Percentiles rank a stretch among this genome's conserved stretches.
Evolutionary conservation across 1,140 invertebrate genomes (phyloP).

Genomic region (Brachionus asplanchnoidis): DNA sequence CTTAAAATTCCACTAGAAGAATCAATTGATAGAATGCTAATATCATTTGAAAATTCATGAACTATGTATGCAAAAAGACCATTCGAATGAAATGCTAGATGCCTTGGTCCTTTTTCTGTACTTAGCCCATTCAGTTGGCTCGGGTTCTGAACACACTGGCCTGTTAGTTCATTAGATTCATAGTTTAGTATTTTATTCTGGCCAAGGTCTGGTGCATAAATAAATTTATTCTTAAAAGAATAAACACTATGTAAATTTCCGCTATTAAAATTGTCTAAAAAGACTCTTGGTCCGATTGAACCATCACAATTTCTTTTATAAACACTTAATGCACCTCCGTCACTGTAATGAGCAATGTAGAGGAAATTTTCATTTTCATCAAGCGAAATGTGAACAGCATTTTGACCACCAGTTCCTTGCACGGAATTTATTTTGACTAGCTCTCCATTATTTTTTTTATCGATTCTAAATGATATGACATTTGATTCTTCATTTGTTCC

Average conservation of each 20-base stretch:
- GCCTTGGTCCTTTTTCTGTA: constrained; percentile 7
- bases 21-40: neutral
- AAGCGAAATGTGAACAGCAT: constrained; percentile 26
- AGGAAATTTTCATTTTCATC: constrained; percentile 2
- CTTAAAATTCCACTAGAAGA: neutral
- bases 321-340: constrained; percentile 25
- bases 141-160: neutral
- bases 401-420: neutral
- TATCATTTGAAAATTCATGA: constrained; percentile 29
- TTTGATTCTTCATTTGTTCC: constrained; percentile 16
- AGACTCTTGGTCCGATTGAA: constrained; percentile 1
- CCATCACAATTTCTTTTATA: constrained; percentile 13
- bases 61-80: constrained; percentile 31
- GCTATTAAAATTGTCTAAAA: constrained; percentile 17
- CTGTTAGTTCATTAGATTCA: neutral
- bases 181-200: constrained; percentile 21
- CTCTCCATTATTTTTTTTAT: constrained; percentile 28
- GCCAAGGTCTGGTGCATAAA: constrained; percentile 24
- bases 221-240: constrained; percentile 33
- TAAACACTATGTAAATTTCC: constrained; percentile 31
- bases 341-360: neutral
- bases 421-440: constrained; percentile 18
- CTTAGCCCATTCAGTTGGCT: neutral
- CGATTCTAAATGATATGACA: constrained; percentile 19
- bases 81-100: constrained; percentile 16